Evolutionary conservation across 2,888 invertebrate species (phyloP), one percentile per base, ranked within the genome.

Genomic region (Ethmia dodecea): DNA sequence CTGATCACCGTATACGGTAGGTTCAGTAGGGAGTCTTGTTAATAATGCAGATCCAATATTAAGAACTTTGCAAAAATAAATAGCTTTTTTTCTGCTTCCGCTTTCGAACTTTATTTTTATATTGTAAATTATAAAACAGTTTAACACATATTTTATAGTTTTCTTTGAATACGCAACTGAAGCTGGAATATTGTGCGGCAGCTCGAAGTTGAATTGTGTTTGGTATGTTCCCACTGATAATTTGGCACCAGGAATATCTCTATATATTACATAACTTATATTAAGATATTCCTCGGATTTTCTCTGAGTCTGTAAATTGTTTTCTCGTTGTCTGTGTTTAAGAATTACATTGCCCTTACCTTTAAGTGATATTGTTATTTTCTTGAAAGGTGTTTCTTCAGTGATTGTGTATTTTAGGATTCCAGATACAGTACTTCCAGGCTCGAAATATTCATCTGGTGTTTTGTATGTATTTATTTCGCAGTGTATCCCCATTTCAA

Each of bases 111-210:
- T 39, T 4, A 47, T 31, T 31, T 33, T 12, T 18, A 49, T 35
- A 28, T 33, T 40, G 12, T 49, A 47, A 2, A 13, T 16, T 13
- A 49, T 43, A 8, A 26, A 28, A 27, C 47, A 47, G 16, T 36
- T 22, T 28, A 44, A 26, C 0, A 31, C 30, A 6, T 42, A 10
- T 28, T 22, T 35, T 5, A 16, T 13, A 12, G 15, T 22, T 26
- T 20, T 36, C 15, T 37, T 44, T 3, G 34, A 14, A 13, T 35
- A 35, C 22, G 27, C 37, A 15, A 45, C 27, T 3, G 43, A 28
- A 4, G 42, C 20, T 28, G 49, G 49, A 13, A 43, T 32, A 10
- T 45, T 30, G 5, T 36, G 13, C 8, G 49, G 49, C 20, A 49
- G 16, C 11, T 33, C 30, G 28, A 50, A 45, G 14, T 35, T 39